Base-by-base conservation (phyloP, 2,888 invertebrate genomes). In the Ophion costatus region DNA sequence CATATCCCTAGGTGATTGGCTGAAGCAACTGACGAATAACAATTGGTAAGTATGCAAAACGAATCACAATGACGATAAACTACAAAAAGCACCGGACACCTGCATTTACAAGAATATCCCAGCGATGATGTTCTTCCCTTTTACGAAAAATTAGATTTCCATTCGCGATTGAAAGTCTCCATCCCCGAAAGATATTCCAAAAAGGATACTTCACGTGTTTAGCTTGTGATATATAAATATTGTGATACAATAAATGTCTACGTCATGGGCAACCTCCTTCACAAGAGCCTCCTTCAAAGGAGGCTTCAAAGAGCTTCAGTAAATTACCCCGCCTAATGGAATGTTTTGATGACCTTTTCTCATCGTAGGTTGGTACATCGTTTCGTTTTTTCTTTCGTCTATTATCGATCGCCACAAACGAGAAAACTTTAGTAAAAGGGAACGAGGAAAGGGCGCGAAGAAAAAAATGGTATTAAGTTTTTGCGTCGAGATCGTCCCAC, bases 381-480 rank as follows among this genome's bases (percentile, higher is more conserved):
- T 70, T 76, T 56, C n/a, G 7, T 45, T 64, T 42, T 29, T 29
- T 29, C 29, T 4, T 29, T 29, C 29, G 11, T n/a, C 24, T 7
- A n/a, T 51, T 29, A 82, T 76, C 61, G 67, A 51, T 57, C 29
- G 64, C 24, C 24, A 22, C 51, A 22, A 71, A 73, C 29, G 82
- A 57, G 82, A 73, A 78, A 74, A 82, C 51, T 82, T 74, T 38
- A 20, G 67, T 29, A 24, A 69, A 67, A 22, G 74, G 24, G 56
- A 51, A n/a, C 59, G 24, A 14, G 22, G 66, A 24, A 42, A 51
- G 73, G 56, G 57, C 1, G 24, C 38, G 14, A 42, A 63, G 45
- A 14, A 69, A 56, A 78, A 74, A 83, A 51, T 61, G 69, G 61
- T 61, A 78, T 82, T 61, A 64, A 63, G 69, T 83, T 79, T 83